Evolutionary conservation across 2,888 invertebrate genomes (phyloP).

Genomic region (Carpatolechia fugitivella): DNA sequence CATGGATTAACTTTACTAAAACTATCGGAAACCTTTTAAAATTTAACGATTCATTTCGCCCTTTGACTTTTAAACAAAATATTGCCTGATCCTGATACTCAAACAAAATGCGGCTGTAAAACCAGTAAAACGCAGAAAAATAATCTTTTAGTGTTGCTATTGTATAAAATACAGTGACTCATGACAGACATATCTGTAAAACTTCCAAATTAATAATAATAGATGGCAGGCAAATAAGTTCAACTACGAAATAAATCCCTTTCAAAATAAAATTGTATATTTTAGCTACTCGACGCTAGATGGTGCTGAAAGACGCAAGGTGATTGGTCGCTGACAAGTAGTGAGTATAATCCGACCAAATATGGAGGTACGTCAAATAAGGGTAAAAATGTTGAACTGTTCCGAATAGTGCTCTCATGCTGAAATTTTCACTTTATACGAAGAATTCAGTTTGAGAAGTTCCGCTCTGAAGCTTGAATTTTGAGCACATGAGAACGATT

Average conservation of each 20-base stretch:
- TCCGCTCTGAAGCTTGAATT: constrained; percentile 24
- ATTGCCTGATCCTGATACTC: too few species aligned
- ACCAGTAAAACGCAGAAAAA: background rate
- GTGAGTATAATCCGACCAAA: constrained; percentile 52
- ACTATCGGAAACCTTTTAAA: background rate
- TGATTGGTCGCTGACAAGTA: constrained; percentile 47
- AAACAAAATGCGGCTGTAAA: too few species aligned
- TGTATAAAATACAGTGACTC: too few species aligned
- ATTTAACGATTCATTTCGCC: too few species aligned
- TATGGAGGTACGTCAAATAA: constrained; percentile 46
- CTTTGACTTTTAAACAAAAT: too few species aligned
- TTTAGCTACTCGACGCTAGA: constrained; percentile 30
- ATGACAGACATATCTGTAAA: background rate
- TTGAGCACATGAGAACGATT: constrained; percentile 20
- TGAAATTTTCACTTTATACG: constrained; percentile 23
- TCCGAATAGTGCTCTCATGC: constrained; percentile 33
- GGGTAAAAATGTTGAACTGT: constrained; percentile 48
- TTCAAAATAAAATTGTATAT: background rate
- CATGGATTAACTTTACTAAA: too few species aligned
- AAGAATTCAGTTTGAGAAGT: constrained; percentile 24
- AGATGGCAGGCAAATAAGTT: background rate
- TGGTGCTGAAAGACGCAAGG: constrained; percentile 34
- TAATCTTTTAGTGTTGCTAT: too few species aligned
- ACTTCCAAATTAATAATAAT: background rate
- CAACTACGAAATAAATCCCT: too few species aligned